These are phyloP conservation scores for Drosophila helvetica DNA, from an alignment of 2,888 invertebrate species.

Conservation along the genomic window DNA sequence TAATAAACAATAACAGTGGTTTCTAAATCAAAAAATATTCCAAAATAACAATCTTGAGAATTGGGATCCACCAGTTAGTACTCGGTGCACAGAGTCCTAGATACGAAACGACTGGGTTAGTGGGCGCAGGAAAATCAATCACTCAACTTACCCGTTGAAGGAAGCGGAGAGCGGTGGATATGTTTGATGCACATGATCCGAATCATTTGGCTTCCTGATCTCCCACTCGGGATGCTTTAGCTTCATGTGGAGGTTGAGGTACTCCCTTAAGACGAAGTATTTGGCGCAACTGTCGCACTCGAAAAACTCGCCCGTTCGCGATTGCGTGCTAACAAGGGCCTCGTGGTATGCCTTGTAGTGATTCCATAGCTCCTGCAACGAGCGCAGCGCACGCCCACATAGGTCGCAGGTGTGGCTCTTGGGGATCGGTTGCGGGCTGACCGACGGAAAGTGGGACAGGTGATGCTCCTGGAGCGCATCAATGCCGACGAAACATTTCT, in stretches of 20 bases:
- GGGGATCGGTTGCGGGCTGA: background rate
- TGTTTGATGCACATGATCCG: background rate
- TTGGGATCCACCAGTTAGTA: background rate
- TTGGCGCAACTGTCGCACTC: slow-evolving; percentile 14
- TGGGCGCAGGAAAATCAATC: background rate
- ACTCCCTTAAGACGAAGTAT: slow-evolving; percentile 14
- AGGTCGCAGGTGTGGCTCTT: slow-evolving; percentile 13
- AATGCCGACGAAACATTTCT: slow-evolving; percentile 13
- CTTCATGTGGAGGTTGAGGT: slow-evolving; percentile 26
- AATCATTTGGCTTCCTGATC: slow-evolving; percentile 7
- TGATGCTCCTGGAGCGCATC: slow-evolving; percentile 23
- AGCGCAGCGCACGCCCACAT: slow-evolving; percentile 21
- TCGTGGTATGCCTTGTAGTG: slow-evolving; percentile 27
- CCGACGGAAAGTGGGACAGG: slow-evolving; percentile 9
- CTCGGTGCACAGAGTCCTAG: background rate
- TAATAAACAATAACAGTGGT: background rate
- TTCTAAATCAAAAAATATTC: background rate
- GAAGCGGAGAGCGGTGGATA: slow-evolving; percentile 25
- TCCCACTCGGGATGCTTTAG: slow-evolving; percentile 7
- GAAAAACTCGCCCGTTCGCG: background rate
- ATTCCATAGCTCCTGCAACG: slow-evolving; percentile 13
- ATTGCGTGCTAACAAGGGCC: slow-evolving; percentile 10
- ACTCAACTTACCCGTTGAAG: slow-evolving; percentile 34
- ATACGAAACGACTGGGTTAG: background rate
- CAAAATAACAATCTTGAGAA: background rate